A percentile compares a stretch with the other conserved stretches of the same genome.
Conservation (phyloP, 2,888 invertebrate species). For the Ectemnius lituratus region DNA sequence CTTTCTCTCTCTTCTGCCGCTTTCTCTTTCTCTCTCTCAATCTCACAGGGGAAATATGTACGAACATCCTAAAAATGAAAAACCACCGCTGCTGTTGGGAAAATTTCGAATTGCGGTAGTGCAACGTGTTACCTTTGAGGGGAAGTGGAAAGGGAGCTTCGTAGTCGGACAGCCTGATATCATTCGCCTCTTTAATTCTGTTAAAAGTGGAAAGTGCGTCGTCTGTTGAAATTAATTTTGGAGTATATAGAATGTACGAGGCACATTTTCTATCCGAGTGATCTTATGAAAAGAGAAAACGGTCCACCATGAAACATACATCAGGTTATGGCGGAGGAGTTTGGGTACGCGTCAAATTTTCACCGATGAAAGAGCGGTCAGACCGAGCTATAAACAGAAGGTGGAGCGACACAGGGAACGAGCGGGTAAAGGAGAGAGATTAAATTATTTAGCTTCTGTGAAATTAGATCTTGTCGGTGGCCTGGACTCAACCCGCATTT, state of each 20-base stretch:
- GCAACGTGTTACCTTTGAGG: too few relatives aligned
- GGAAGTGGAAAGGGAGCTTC: too few relatives aligned
- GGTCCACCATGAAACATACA: constrained; percentile 3
- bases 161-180: too few relatives aligned
- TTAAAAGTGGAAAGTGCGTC: too few relatives aligned
- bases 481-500: constrained; percentile 8
- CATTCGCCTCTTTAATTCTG: too few relatives aligned
- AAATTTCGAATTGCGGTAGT: too few relatives aligned
- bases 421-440: constrained; percentile 43
- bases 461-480: constrained; percentile 58
- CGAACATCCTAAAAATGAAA: too few relatives aligned
- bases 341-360: constrained; percentile 33
- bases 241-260: too few relatives aligned
- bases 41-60: neutral
- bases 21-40: neutral
- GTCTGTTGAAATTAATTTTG: too few relatives aligned
- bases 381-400: constrained; percentile 36
- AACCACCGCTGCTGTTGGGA: too few relatives aligned
- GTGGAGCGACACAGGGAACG: constrained; percentile 1
- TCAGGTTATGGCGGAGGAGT: neutral
- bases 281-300: neutral
- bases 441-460: constrained; percentile 59
- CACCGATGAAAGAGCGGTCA: neutral
- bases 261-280: too few relatives aligned
- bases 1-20: neutral